Conservation (phyloP, 2,797 vertebrate species). For the Molossus alvarezi region DNA sequence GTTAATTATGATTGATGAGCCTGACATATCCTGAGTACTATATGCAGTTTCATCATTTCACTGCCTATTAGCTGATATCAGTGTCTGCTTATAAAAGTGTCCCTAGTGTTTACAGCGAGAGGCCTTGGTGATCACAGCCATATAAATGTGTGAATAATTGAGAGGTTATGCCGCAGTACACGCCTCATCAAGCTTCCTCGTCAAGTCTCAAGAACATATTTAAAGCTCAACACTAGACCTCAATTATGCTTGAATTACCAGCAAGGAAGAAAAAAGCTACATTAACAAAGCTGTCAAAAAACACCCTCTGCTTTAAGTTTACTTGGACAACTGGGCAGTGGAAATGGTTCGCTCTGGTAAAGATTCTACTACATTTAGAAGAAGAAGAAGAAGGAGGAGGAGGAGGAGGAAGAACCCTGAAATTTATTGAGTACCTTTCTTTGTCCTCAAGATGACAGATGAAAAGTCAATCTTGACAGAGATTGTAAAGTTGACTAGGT, state of each 20-base stretch:
- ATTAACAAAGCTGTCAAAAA: conserved; percentile 89
- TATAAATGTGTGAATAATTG: conserved; percentile 91
- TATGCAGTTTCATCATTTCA: conserved; percentile 81
- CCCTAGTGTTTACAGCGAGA: conserved; percentile 83
- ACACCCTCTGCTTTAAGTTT: conserved; percentile 88
- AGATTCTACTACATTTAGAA: conserved; percentile 71
- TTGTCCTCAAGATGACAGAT: conserved; percentile 29
- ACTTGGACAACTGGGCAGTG: conserved; percentile 88
- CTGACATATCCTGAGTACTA: conserved; percentile 86
- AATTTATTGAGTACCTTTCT: conserved; percentile 57
- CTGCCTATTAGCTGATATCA: conserved; percentile 89
- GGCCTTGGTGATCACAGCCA: conserved; percentile 87
- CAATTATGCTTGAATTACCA: conserved; percentile 89
- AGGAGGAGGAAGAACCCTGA: not conserved
- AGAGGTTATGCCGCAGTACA: conserved; percentile 89
- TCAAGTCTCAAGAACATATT: conserved; percentile 88
- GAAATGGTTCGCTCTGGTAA: conserved; percentile 82
- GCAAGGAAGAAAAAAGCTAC: conserved; percentile 75
- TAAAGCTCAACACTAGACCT: conserved; percentile 88
- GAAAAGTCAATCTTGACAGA: conserved; percentile 45
- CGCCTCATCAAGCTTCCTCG: conserved; percentile 89
- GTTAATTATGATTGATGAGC: conserved; percentile 82
- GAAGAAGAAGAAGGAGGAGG: not conserved
- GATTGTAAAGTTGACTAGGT: conserved; percentile 26
- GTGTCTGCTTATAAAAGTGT: conserved; percentile 86